Percentiles rank a stretch among this genome's conserved stretches.
Conservation (phyloP, 2,888 invertebrate species). For the Sesia bembeciformis region DNA sequence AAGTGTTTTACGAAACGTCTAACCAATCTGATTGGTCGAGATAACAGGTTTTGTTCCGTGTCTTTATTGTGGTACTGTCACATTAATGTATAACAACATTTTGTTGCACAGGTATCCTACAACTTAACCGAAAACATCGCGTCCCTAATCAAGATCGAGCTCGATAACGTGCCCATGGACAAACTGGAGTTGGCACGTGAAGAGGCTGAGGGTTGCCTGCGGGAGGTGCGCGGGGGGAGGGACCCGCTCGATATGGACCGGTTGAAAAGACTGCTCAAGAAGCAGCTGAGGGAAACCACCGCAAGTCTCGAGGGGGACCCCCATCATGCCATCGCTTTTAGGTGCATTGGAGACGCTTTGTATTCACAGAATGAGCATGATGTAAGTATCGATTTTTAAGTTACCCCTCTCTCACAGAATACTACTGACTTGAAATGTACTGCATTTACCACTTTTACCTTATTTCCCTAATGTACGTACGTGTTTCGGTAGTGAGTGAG, state of each 20-base stretch:
- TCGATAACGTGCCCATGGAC: conserved; percentile 83
- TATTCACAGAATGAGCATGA: conserved; percentile 84
- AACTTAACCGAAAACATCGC: conserved; percentile 83
- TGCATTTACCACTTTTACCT: too few relatives aligned
- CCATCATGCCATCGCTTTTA: conserved; percentile 83
- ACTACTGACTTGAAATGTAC: too few relatives aligned
- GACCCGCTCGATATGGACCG: conserved; percentile 83
- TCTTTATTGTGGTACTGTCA: too few relatives aligned
- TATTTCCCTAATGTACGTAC: too few relatives aligned
- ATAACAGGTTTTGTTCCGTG: too few relatives aligned
- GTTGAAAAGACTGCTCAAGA: conserved; percentile 81
- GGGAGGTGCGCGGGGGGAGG: conserved; percentile 30
- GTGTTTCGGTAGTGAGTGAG: too few relatives aligned
- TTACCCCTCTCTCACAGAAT: too few relatives aligned
- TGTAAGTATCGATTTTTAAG: conserved; percentile 55
- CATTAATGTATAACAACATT: too few relatives aligned
- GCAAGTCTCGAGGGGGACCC: conserved; percentile 84
- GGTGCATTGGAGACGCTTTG: conserved; percentile 87
- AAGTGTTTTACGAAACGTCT: too few relatives aligned
- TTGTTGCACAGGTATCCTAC: conserved; percentile 73
- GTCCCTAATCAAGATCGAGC: conserved; percentile 79
- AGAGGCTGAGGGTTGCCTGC: conserved; percentile 56
- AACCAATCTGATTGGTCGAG: too few relatives aligned
- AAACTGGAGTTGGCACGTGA: conserved; percentile 78
- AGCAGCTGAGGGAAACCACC: conserved; percentile 79